These are phyloP conservation scores for Lordiphosa fenestrarum DNA, from an alignment of 2,888 invertebrate species.

Conservation along the genomic window DNA sequence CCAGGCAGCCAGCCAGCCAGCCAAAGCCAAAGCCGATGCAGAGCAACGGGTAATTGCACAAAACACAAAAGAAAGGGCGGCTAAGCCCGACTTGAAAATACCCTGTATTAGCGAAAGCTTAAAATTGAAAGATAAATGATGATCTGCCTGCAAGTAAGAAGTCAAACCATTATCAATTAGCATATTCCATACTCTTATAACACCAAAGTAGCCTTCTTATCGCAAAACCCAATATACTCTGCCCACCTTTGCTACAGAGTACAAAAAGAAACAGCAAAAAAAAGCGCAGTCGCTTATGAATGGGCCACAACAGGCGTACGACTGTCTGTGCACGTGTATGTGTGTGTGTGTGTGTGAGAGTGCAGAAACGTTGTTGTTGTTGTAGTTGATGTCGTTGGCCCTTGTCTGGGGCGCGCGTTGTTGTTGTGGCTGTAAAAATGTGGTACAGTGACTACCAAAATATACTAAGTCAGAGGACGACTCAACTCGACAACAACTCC, in stretches of 20 bases:
- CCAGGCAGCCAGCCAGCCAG: constrained; percentile 15
- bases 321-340: constrained; percentile 26
- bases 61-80: too few relatives aligned
- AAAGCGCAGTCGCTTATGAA: constrained; percentile 60
- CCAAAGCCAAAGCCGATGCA: too few relatives aligned
- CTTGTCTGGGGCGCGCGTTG: constrained; percentile 37
- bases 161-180: too few relatives aligned
- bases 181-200: too few relatives aligned
- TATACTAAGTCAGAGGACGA: constrained; percentile 49
- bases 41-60: too few relatives aligned
- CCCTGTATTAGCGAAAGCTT: too few relatives aligned
- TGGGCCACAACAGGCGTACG: constrained; percentile 33
- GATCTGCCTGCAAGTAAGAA: too few relatives aligned
- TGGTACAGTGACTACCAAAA: constrained; percentile 73
- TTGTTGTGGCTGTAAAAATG: constrained; percentile 60
- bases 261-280: constrained; percentile 28
- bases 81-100: too few relatives aligned
- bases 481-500: constrained; percentile 10
- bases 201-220: too few relatives aligned
- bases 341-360: constrained; percentile 26
- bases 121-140: too few relatives aligned
- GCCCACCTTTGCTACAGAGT: too few relatives aligned
- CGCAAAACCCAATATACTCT: neutral
- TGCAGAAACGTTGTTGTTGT: constrained; percentile 42
- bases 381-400: constrained; percentile 67